phyloP scores from a whole-genome alignment of 1,140 invertebrate genomes.

The Pantala flavescens region DNA sequence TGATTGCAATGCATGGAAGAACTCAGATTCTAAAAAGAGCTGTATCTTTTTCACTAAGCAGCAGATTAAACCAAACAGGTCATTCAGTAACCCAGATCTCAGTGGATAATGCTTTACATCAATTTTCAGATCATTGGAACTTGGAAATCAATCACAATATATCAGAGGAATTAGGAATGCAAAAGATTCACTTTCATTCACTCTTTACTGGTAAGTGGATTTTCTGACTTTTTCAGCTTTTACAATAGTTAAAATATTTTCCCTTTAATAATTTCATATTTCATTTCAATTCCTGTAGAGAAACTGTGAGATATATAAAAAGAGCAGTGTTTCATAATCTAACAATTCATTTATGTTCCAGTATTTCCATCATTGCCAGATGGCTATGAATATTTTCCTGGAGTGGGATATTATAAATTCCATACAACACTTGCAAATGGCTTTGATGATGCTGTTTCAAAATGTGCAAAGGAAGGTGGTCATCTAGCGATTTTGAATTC shows the following conservation, averaged over 20 bases:
- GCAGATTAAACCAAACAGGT: background rate
- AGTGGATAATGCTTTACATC: background rate
- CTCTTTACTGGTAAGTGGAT: background rate
- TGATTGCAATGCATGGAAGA: no score
- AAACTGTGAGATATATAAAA: no score
- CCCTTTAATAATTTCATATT: background rate
- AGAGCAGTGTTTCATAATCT: background rate
- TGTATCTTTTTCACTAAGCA: background rate
- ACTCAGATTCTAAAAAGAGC: background rate
- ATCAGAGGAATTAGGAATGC: background rate
- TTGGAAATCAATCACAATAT: background rate
- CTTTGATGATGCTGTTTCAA: slow-evolving; percentile 15
- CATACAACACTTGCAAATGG: slow-evolving; percentile 21
- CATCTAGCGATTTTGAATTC: slow-evolving; percentile 21
- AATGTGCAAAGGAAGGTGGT: slow-evolving; percentile 20
- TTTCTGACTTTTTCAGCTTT: background rate
- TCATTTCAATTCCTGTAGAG: background rate
- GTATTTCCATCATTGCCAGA: background rate
- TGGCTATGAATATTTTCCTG: slow-evolving; percentile 18
- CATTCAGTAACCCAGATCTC: background rate
- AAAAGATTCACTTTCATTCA: background rate
- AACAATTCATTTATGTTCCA: background rate
- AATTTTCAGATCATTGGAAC: background rate
- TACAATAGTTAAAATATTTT: background rate
- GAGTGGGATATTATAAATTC: slow-evolving; percentile 31